Conservation (phyloP, 2,888 invertebrate genomes). For the Minunthozetes semirufus region DNA sequence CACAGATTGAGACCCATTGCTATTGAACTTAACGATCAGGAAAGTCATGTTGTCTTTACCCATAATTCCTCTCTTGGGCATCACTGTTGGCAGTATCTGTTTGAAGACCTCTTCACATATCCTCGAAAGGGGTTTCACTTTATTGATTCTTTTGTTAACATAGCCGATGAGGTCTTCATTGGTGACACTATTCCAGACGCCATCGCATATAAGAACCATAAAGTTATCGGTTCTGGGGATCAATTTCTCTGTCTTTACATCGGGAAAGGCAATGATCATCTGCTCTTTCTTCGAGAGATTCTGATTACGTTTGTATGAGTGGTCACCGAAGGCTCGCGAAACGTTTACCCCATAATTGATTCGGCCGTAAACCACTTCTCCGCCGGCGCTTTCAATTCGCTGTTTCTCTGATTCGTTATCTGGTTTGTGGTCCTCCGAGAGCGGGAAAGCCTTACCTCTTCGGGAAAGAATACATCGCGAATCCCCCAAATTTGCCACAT, state of each 20-base stretch:
- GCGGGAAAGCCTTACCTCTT: constrained; percentile 75
- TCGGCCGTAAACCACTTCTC: constrained; percentile 81
- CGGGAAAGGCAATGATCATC: constrained; percentile 94
- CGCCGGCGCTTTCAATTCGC: constrained; percentile 81
- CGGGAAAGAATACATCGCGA: constrained; percentile 71
- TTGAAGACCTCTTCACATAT: constrained; percentile 80
- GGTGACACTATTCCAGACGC: constrained; percentile 96
- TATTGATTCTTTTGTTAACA: constrained; percentile 62
- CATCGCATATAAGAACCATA: constrained; percentile 88
- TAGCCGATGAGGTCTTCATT: constrained; percentile 93
- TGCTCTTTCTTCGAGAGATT: constrained; percentile 74
- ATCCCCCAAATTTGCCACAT: constrained; percentile 96
- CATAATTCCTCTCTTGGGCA: constrained; percentile 52
- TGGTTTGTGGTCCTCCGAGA: constrained; percentile 95
- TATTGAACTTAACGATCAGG: constrained; percentile 70
- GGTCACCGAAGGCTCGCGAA: constrained; percentile 92
- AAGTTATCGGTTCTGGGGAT: constrained; percentile 78
- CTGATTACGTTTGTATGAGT: constrained; percentile 83
- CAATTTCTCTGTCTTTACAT: constrained; percentile 69
- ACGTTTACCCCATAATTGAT: constrained; percentile 94
- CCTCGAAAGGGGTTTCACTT: constrained; percentile 65
- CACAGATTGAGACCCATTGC: neutral
- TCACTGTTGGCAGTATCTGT: constrained; percentile 23
- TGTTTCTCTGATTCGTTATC: constrained; percentile 77
- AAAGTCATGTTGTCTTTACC: constrained; percentile 99